Evolutionary conservation across 2,797 vertebrate genomes (phyloP).

Genomic region (Gadopsis bispinosus): DNA sequence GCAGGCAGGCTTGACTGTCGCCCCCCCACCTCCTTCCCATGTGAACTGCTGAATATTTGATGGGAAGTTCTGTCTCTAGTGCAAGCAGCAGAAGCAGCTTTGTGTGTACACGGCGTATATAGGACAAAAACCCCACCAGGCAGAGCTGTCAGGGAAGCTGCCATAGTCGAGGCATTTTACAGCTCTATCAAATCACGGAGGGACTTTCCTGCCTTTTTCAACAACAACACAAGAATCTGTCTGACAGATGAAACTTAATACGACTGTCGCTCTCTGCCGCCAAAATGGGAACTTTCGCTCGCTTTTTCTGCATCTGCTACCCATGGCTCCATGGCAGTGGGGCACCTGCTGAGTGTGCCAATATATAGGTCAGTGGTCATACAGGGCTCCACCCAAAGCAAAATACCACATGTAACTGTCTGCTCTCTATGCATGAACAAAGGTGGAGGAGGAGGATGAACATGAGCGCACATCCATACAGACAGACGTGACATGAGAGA

Average conservation of each 20-base stretch:
- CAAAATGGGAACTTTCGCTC: conserved; percentile 53
- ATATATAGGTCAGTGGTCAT: conserved; percentile 81
- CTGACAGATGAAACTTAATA: conserved; percentile 18
- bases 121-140: conserved; percentile 74
- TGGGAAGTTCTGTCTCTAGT: conserved; percentile 74
- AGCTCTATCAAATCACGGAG: conserved; percentile 59
- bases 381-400: conserved; percentile 63
- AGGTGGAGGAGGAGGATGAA: conserved; percentile 39
- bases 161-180: conserved; percentile 59
- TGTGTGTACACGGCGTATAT: conserved; percentile 70
- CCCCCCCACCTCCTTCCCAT: conserved; percentile 27
- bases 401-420: conserved; percentile 59
- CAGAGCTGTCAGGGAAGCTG: conserved; percentile 64
- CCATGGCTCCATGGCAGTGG: conserved; percentile 66
- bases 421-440: conserved; percentile 46
- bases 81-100: conserved; percentile 64
- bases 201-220: conserved; percentile 47
- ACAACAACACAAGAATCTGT: conserved; percentile 35
- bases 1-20: conserved; percentile 56
- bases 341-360: conserved; percentile 61
- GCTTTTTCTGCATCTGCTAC: conserved; percentile 57
- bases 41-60: conserved; percentile 83
- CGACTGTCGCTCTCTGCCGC: conserved; percentile 25
- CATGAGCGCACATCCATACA: conserved; percentile 5
- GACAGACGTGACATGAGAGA: conserved; percentile 27